phyloP scores from a whole-genome alignment of 2,113 vertebrate species.

The Trichomycterus rosablanca region DNA sequence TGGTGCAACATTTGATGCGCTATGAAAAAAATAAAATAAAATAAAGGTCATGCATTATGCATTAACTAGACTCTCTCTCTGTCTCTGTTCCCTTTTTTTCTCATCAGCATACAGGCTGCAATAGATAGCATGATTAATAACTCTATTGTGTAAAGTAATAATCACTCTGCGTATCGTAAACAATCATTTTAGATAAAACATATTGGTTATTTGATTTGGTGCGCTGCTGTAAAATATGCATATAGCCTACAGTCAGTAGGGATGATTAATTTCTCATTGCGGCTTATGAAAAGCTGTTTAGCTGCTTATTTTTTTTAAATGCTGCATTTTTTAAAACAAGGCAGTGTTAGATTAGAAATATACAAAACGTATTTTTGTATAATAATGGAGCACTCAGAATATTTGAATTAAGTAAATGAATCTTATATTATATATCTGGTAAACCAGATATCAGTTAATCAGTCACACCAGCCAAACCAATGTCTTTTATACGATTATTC shows the following conservation, averaged over 20 bases:
- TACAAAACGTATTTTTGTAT: no score
- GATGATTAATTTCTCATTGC: slow-evolving; percentile 23
- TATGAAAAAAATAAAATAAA: slow-evolving; percentile 24
- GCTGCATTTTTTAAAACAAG: no score
- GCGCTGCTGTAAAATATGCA: slow-evolving; percentile 9
- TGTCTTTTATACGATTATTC: no score
- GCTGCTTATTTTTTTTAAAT: slow-evolving; percentile 11
- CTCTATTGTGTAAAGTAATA: slow-evolving; percentile 28
- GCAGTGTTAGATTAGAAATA: no score
- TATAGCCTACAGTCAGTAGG: slow-evolving; percentile 8
- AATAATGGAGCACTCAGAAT: no score
- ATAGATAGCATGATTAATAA: slow-evolving; percentile 12
- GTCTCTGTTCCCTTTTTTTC: background rate
- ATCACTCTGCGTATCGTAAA: slow-evolving; percentile 16
- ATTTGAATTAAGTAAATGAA: no score
- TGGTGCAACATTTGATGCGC: slow-evolving; percentile 5
- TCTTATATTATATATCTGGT: no score
- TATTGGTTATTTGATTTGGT: slow-evolving; percentile 34
- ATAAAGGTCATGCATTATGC: slow-evolving; percentile 38
- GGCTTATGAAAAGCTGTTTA: slow-evolving; percentile 25
- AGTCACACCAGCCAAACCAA: no score
- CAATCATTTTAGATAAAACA: slow-evolving; percentile 16
- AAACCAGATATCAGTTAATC: no score
- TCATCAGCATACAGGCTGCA: background rate
- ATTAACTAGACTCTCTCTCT: slow-evolving; percentile 7